A percentile compares a stretch with the other conserved stretches of the same genome.
Conservation (phyloP, 2,113 vertebrate genomes). For the Cacatua alba region DNA sequence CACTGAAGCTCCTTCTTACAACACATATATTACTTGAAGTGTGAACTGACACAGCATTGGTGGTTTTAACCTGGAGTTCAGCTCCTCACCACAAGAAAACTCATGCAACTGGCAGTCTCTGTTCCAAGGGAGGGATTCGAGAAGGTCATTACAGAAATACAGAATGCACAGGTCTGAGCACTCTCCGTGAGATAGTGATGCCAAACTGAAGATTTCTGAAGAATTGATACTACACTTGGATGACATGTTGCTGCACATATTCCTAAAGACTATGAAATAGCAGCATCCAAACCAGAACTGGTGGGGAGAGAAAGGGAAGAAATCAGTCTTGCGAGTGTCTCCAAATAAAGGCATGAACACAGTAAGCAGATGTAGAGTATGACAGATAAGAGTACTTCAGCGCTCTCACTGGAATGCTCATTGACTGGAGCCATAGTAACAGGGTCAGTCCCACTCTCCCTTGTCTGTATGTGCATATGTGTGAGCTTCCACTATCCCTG, state of each 20-base stretch:
- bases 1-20: not conserved
- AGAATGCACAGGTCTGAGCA: not conserved
- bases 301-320: not conserved
- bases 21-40: fast-evolving
- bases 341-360: not conserved
- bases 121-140: not conserved
- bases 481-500: not conserved
- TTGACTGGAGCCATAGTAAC: not conserved
- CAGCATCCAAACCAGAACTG: not conserved
- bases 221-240: not conserved
- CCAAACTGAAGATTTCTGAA: not conserved
- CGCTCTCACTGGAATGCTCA: not conserved
- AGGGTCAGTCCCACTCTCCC: not conserved
- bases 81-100: not conserved
- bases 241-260: not conserved
- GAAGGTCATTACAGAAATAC: not conserved
- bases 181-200: fast-evolving
- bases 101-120: not conserved
- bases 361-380: not conserved
- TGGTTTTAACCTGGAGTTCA: not conserved
- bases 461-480: fast-evolving
- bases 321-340: not conserved
- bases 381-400: not conserved
- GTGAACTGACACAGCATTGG: not conserved
- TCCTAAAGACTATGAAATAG: not conserved